Evolutionary conservation across 2,113 vertebrate species (phyloP), one percentile per base, ranked within the genome.

Genomic region (Cololabis saira): DNA sequence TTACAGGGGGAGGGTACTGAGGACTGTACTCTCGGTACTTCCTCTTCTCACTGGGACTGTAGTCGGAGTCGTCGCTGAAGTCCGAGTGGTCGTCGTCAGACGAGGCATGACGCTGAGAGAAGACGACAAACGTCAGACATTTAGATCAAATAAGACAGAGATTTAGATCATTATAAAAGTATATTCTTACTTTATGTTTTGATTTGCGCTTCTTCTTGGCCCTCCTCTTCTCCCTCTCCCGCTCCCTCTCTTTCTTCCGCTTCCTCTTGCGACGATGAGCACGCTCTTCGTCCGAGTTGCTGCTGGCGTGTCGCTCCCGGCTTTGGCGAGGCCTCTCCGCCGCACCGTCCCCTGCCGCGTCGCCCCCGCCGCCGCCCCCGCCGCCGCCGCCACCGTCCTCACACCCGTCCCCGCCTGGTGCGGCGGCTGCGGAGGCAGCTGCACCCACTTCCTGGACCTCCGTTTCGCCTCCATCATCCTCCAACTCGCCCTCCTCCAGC

Each of bases 11-110:
- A 0, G 90, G 84, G 1, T 97, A 98, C 0, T 94, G 94, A 0
- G 96, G 96, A 57, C 96, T 97, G 90, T 97, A 98, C 15, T 98
- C 96, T 65, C 97, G 60, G 76, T 98, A 98, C 37, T 98, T 98
- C 41, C 96, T 89, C 81, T 98, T 98, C 75, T 98, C 97, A 0
- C 87, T 93, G 1, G 95, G 95, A 72, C 96, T 97, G 88, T 95
- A 98, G 80, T 98, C 97, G 0, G 97, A 98, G 21, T 98, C 97
- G 0, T 98, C 96, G 0, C 95, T 98, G 87, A 81, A 96, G 76
- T 98, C 97, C 0, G 97, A 97, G 82, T 96, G 95, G 50, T 98
- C 96, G 0, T 98, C 97, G 1, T 96, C 97, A 50, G 97, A 98
- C 2, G 96, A 98, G 0, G 96, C 93, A 6, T 98, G 96, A 4